Percentiles rank a stretch among this genome's conserved stretches.
Conservation (phyloP, 2,113 vertebrate species). For the Neogale vison region DNA sequence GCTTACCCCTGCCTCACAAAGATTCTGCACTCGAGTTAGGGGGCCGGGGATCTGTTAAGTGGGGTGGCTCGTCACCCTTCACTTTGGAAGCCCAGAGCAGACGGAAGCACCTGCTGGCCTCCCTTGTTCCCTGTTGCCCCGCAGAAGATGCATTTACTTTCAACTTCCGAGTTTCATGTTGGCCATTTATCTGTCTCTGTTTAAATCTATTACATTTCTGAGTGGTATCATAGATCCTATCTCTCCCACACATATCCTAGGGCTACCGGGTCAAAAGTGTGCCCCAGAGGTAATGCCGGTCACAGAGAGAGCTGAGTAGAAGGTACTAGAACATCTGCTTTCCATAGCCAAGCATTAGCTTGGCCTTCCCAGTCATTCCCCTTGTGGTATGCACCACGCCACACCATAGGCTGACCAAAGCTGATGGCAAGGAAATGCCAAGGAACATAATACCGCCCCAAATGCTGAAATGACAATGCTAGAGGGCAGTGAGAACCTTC, state of each 20-base stretch:
- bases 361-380: background rate
- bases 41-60: too few relatives aligned
- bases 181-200: background rate
- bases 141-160: too few relatives aligned
- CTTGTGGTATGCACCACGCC: background rate
- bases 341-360: fast-evolving
- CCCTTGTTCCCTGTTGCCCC: background rate
- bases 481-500: background rate
- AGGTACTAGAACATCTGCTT: background rate
- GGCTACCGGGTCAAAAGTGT: background rate
- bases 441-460: background rate
- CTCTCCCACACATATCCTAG: background rate
- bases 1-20: background rate
- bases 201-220: background rate
- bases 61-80: background rate
- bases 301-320: background rate
- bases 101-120: background rate
- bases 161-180: background rate
- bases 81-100: background rate
- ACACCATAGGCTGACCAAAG: background rate
- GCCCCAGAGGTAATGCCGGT: background rate
- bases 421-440: fast-evolving
- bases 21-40: background rate
- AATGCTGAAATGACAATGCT: background rate
- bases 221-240: too few relatives aligned